Base-by-base conservation (phyloP, 2,888 invertebrate species). In the Trissonchulus sp. region DNA sequence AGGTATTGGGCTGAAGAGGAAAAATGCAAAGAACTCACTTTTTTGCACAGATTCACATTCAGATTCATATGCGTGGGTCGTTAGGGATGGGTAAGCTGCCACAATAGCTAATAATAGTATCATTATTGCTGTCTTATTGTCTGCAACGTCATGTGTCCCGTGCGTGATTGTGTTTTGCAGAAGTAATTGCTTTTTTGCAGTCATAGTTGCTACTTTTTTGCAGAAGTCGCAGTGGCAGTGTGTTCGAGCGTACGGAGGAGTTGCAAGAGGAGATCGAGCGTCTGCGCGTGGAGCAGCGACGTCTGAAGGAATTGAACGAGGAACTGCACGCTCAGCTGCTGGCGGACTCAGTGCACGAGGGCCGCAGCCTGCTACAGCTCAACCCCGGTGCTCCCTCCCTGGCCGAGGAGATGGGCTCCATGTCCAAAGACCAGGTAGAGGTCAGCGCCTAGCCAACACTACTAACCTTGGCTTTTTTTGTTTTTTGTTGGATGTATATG, bases 321-420 rank as follows among this genome's bases (percentile, higher is more conserved):
- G 82, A 83, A 62, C 79, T 83, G 72, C 79, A 80, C 68, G 80
- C 80, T 18, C 81, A 83, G 72, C 77, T 83, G 72, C 76, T 83
- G 72, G 81, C 81, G 62, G 80, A 78, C 48, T 80, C 80, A n/a
- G 82, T 84, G 0, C 81, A 80, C 38, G 73, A 78, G 33, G 84
- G 84, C 28, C 78, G 79, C 72, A 78, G 71, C 33, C 76, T 81
- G 36, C 76, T 82, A 8, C 77, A 77, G 33, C 35, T 36, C 3
- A 78, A 78, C 2, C 69, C 74, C 1, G 36, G 69, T 69, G 88
- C 90, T 79, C 89, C 88, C 76, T 94, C 94, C 79, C 88, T 98
- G 78, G 97, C 97, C 36, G 93, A 93, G 79, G 97, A 98, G 86
- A 89, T 98, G 78, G 92, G 94, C 81, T 93, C 93, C 83, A 92